Evolutionary conservation across 2,888 invertebrate genomes (phyloP), one percentile per base, ranked within the genome.

Genomic region (Drosophila incognita): DNA sequence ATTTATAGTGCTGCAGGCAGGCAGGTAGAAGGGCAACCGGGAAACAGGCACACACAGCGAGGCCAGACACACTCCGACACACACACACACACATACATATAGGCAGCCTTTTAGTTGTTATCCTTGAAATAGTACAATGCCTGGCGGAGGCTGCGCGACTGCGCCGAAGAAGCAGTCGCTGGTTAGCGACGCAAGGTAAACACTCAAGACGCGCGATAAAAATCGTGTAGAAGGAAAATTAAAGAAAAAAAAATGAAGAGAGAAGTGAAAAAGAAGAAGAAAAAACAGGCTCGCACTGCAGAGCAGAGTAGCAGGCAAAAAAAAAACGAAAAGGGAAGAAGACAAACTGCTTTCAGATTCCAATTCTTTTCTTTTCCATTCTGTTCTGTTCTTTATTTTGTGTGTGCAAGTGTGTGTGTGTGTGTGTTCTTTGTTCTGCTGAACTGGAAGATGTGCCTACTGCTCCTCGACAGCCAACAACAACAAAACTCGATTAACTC

Each of bases 101-200:
- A 15, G 24, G 67, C 74, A 66, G 71, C 53, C 73, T 70, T 56
- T 78, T 76, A 81, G 85, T 82, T 76, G 82, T 79, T 87, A 90
- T 90, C 91, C 91, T 91, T 91, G 91, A 91, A 91, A 90, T 91
- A 91, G 91, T 91, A 87, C 91, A 91, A 91, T 91, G 91, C 89
- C 91, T 89, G 88, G 70, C 72, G 74, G 83, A 76, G 78, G 81
- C 86, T 82, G 84, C 57, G 87, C 83, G 83, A 65, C 79, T 76
- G 87, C 73, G 42, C 31, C 59, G 35, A n/a, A 51, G 48, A 51
- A 56, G 70, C 61, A 66, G 33, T 62, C 49, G 49, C 49, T 48
- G 72, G 11, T 27, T 54, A 69, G 57, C 58, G 68, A 66, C 49
- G 66, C 79, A 82, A 75, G 81, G 76, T 81, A 90, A 79, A 79